Evolutionary conservation across 2,113 vertebrate species (phyloP), one percentile per base, ranked within the genome.

Genomic region (Anseranas semipalmata): DNA sequence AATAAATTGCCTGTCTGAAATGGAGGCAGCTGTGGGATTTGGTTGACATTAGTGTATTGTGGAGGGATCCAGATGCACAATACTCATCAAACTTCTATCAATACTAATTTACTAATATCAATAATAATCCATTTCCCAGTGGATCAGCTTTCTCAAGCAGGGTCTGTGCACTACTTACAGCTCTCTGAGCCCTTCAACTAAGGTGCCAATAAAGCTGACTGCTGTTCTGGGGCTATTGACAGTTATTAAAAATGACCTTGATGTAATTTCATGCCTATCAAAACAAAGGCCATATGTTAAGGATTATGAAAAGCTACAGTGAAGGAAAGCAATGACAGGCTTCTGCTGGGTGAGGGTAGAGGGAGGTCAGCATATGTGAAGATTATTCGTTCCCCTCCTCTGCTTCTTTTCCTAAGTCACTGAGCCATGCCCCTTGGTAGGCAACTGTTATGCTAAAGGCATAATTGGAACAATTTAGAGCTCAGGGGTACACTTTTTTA

Each of bases 91-190:
- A 99, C 98, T 98, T 98, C 98, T 99, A 99, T 99, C 99, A 99
- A 99, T 99, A 99, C 99, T 98, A 99, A 99, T 99, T 99, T 99
- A 98, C 99, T 98, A 97, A 99, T 99, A 99, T 99, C 99, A 99
- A 99, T 99, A 99, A 99, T 98, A 97, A 99, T 98, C 98, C 98
- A 92, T 92, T 98, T 98, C 98, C 98, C 98, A 94, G 97, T 86
- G 98, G 98, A 98, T 98, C 94, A 48, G 96, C 95, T 98, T 97
- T 98, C 98, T 97, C 94, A 66, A 97, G 97, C 97, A 97, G 97
- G 79, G 87, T 79, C 77, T 84, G 53, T 86, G 73, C 35, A 75
- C 95, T 96, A 90, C 97, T 97, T 94, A 96, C 94, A 97, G 98
- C 98, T 98, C 97, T 96, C 97, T 84, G 96, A 96, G 97, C 98